Conservation (phyloP, 2,888 invertebrate genomes). For the Petrolisthes cinctipes region DNA sequence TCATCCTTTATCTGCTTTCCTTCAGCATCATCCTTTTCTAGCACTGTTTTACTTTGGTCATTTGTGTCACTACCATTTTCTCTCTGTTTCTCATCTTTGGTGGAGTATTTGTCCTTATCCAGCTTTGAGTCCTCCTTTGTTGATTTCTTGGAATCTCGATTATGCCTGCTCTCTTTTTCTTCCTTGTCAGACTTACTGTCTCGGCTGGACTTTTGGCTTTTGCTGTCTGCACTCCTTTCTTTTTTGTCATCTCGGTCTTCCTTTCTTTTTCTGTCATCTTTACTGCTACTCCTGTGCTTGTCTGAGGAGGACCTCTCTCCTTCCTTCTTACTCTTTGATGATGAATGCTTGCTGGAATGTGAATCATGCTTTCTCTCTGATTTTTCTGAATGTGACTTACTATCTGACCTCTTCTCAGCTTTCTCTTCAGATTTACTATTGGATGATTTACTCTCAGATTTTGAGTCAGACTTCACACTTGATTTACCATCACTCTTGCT, state of each 20-base stretch:
- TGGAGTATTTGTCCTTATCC: not conserved
- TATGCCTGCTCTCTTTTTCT: not conserved
- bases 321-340: constrained; percentile 2
- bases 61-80: not conserved
- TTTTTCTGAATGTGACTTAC: constrained; percentile 3
- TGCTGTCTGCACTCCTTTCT: not conserved
- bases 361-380: constrained; percentile 24
- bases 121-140: not conserved
- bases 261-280: constrained; percentile 34
- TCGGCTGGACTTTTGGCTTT: not conserved
- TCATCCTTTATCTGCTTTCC: not conserved
- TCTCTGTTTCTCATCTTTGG: not conserved
- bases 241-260: constrained; percentile 11
- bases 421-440: constrained; percentile 19
- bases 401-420: constrained; percentile 7
- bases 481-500: constrained; percentile 28
- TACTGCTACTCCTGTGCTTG: constrained; percentile 27
- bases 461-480: constrained; percentile 8
- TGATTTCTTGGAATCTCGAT: not conserved
- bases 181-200: constrained; percentile 25
- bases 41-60: not conserved
- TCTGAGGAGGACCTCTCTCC: not conserved
- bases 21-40: not conserved
- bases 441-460: not conserved
- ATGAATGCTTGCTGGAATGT: constrained; percentile 43